These are phyloP conservation scores for Lepidotrigona ventralis DNA, from an alignment of 1,140 invertebrate species.

Conservation along the genomic window DNA sequence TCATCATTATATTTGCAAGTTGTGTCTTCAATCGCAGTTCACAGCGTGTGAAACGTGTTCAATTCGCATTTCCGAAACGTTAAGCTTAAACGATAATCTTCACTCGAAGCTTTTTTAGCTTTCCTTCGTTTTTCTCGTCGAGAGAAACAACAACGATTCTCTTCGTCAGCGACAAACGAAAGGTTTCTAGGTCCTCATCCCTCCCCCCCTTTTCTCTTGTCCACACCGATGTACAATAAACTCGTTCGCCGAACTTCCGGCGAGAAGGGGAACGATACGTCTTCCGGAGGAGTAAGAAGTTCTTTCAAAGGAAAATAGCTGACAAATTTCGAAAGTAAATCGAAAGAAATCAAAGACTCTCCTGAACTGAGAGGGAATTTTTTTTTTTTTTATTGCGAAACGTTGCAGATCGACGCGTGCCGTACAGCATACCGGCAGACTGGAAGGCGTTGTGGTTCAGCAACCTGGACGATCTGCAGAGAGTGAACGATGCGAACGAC, in stretches of 20 bases:
- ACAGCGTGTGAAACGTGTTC: too few relatives aligned
- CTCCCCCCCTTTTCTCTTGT: too few relatives aligned
- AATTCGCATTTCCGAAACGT: neutral
- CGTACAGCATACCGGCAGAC: constrained; percentile 79
- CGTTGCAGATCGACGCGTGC: constrained; percentile 76
- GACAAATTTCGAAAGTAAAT: too few relatives aligned
- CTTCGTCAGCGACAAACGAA: too few relatives aligned
- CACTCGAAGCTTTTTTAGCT: neutral
- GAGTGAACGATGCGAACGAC: constrained; percentile 82
- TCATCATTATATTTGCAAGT: neutral
- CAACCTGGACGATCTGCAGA: constrained; percentile 82
- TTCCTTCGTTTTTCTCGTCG: neutral
- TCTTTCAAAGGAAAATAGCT: too few relatives aligned
- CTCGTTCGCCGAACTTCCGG: too few relatives aligned
- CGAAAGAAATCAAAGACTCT: too few relatives aligned
- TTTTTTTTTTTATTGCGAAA: neutral
- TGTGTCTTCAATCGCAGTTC: neutral
- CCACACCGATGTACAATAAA: too few relatives aligned
- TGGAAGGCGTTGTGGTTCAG: constrained; percentile 84
- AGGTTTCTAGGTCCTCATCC: too few relatives aligned
- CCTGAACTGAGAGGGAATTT: too few relatives aligned
- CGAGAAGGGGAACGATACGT: too few relatives aligned
- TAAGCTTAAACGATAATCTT: neutral
- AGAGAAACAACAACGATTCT: neutral
- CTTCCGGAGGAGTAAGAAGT: too few relatives aligned